Evolutionary conservation across 2,797 vertebrate genomes (phyloP).

Genomic region (Diceros bicornis): DNA sequence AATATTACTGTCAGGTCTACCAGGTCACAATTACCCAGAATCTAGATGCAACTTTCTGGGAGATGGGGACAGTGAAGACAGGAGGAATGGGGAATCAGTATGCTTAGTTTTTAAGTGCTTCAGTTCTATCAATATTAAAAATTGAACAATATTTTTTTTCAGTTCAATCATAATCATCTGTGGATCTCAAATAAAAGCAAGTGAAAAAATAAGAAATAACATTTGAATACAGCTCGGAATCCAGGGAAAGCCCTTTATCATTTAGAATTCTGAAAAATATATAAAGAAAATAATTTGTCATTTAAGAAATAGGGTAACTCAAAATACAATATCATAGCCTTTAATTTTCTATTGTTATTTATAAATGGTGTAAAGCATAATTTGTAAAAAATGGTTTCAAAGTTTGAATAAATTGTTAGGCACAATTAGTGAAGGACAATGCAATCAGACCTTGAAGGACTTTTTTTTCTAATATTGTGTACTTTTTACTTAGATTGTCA

Average conservation of each 20-base stretch:
- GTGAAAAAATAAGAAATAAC: not conserved
- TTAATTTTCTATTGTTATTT: constrained; percentile 82
- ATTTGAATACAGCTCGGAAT: not conserved
- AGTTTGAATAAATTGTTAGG: constrained; percentile 78
- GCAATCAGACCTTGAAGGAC: constrained; percentile 83
- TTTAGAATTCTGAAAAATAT: constrained; percentile 15
- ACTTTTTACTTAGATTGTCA: constrained; percentile 75
- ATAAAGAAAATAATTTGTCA: constrained; percentile 56
- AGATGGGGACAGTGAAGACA: not conserved
- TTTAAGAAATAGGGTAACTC: constrained; percentile 60
- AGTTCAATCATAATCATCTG: not conserved
- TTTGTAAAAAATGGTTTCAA: constrained; percentile 61
- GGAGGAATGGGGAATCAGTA: not conserved
- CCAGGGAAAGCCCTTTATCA: not conserved
- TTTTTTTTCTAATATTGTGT: constrained; percentile 62
- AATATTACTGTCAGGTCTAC: not conserved
- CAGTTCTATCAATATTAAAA: constrained; percentile 15
- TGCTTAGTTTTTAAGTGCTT: not conserved
- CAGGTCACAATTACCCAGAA: not conserved
- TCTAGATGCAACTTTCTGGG: not conserved
- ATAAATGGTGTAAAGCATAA: constrained; percentile 69
- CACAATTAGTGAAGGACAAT: constrained; percentile 83
- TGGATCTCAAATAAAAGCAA: not conserved
- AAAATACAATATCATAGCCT: constrained; percentile 17
- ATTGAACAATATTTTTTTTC: not conserved